Conservation (phyloP, 2,888 invertebrate species). For the Tenthredo mesomela region DNA sequence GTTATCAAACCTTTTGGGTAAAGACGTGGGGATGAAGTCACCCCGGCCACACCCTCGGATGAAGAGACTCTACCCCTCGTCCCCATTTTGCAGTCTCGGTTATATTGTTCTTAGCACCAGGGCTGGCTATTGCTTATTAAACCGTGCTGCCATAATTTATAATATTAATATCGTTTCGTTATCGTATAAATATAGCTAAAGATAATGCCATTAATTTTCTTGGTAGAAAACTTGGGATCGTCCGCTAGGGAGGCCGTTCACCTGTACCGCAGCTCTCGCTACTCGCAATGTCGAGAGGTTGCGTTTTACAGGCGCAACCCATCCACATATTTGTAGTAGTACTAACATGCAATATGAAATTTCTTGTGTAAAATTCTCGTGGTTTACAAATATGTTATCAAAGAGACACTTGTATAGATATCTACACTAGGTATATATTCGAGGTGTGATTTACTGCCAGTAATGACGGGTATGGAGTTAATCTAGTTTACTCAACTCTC, state of each 20-base stretch:
- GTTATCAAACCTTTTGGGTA: constrained; percentile 45
- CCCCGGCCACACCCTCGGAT: constrained; percentile 10
- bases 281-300: constrained; percentile 18
- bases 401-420: constrained; percentile 5
- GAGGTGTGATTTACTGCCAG: constrained; percentile 22
- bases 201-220: neutral
- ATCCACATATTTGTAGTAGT: neutral
- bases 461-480: constrained; percentile 2
- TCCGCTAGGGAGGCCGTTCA: constrained; percentile 1
- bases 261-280: constrained; percentile 32
- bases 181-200: constrained; percentile 4
- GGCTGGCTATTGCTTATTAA: constrained; percentile 40
- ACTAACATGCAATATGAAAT: neutral
- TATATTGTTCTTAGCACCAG: constrained; percentile 38
- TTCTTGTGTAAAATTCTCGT: neutral
- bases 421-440: neutral
- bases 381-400: neutral
- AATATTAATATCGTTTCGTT: constrained; percentile 30
- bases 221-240: neutral
- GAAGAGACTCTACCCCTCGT: neutral
- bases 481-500: constrained; percentile 36
- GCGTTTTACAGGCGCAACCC: constrained; percentile 27
- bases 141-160: constrained; percentile 33
- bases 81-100: neutral
- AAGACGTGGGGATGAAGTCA: constrained; percentile 36